Percentiles rank a stretch among this genome's conserved stretches.
Conservation (phyloP, 2,888 invertebrate species). For the Mimachlamys varia region DNA sequence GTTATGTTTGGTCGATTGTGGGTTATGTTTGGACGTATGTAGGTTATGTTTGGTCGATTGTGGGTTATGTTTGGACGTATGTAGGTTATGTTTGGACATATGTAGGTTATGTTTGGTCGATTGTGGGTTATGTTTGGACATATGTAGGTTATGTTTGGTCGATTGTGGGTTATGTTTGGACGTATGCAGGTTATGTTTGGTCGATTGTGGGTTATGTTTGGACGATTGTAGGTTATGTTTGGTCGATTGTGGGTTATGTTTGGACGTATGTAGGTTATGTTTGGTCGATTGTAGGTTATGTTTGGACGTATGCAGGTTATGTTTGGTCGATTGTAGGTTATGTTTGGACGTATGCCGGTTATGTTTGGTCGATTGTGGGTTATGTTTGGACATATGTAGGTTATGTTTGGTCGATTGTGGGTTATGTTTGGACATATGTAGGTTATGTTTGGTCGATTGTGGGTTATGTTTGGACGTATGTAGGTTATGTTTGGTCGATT, state of each 20-base stretch:
- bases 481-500: no score
- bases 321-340: no score
- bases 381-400: no score
- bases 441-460: not conserved
- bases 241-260: not conserved
- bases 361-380: not conserved
- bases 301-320: no score
- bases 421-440: not conserved
- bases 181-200: not conserved
- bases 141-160: no score
- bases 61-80: no score
- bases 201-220: not conserved
- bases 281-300: not conserved
- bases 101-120: not conserved
- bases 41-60: not conserved
- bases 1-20: no score
- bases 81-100: not conserved
- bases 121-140: not conserved
- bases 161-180: not conserved
- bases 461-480: no score
- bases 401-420: no score
- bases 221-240: no score
- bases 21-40: not conserved
- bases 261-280: not conserved
- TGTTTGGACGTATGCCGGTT: not conserved